Percentiles rank a stretch among this genome's conserved stretches.
Conservation (phyloP, 2,797 vertebrate species). For the Labeo calbasu region DNA sequence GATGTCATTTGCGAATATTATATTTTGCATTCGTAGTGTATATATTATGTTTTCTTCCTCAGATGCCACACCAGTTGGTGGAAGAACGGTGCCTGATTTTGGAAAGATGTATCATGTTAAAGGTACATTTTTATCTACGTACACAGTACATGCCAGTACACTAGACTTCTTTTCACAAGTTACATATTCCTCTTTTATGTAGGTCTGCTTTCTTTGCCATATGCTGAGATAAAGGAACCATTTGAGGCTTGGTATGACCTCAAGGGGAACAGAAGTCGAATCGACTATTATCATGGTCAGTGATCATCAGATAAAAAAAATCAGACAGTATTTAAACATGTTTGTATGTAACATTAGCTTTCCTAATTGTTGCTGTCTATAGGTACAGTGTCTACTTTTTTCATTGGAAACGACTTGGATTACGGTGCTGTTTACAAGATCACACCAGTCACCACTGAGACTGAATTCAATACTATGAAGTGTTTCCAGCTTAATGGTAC, state of each 20-base stretch:
- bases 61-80: slow-evolving; percentile 65
- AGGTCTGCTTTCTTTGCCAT: slow-evolving; percentile 84
- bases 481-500: slow-evolving; percentile 85
- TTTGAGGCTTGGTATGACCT: slow-evolving; percentile 86
- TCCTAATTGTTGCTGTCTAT: background rate
- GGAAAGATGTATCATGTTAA: slow-evolving; percentile 72
- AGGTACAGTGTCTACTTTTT: slow-evolving; percentile 83
- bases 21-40: background rate
- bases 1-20: background rate
- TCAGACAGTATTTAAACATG: background rate
- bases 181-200: slow-evolving; percentile 29
- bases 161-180: background rate
- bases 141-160: background rate
- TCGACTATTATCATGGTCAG: slow-evolving; percentile 80
- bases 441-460: slow-evolving; percentile 80
- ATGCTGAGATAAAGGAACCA: slow-evolving; percentile 85
- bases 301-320: background rate
- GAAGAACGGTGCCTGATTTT: slow-evolving; percentile 66
- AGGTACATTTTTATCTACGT: slow-evolving; percentile 52
- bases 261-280: slow-evolving; percentile 74
- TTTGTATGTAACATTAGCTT: background rate
- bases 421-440: slow-evolving; percentile 80
- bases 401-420: slow-evolving; percentile 71
- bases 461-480: slow-evolving; percentile 77
- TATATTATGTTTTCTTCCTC: slow-evolving; percentile 29